These are phyloP conservation scores for Bicyclus anynana DNA, from an alignment of 1,140 invertebrate genomes.

Conservation along the genomic window DNA sequence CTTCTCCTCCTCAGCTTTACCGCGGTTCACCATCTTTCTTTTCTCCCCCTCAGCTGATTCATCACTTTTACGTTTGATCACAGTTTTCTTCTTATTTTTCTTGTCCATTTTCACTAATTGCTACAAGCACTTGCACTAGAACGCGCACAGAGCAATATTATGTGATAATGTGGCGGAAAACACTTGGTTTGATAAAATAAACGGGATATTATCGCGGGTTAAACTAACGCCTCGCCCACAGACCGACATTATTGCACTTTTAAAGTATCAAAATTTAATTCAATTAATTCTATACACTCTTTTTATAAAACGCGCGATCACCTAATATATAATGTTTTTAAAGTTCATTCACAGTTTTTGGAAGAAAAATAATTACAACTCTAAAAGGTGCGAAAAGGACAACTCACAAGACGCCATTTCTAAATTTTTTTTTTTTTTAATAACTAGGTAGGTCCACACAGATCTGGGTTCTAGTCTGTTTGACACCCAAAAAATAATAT, in stretches of 20 bases:
- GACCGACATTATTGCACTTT: constrained; percentile 48
- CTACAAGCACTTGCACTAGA: constrained; percentile 27
- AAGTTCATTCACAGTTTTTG: constrained; percentile 32
- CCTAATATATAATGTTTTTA: constrained; percentile 27
- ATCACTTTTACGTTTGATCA: constrained; percentile 72
- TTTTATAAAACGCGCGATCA: constrained; percentile 13
- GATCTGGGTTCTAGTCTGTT: too few species aligned
- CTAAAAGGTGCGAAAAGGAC: constrained; percentile 64
- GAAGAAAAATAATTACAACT: constrained; percentile 30
- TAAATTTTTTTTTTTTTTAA: constrained; percentile 18
- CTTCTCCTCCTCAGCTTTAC: constrained; percentile 55
- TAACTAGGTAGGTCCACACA: too few species aligned
- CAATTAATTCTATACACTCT: constrained; percentile 16
- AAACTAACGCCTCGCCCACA: constrained; percentile 44
- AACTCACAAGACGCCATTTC: constrained; percentile 73
- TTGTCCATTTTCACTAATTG: constrained; percentile 68
- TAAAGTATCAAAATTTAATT: constrained; percentile 11
- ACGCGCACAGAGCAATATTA: constrained; percentile 32
- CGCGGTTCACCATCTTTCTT: constrained; percentile 65
- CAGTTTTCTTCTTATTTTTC: constrained; percentile 72
- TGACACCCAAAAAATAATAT: too few species aligned
- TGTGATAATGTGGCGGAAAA: constrained; percentile 29
- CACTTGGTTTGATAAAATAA: constrained; percentile 2
- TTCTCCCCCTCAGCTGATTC: constrained; percentile 56
- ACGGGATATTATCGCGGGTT: constrained; percentile 3